Percentiles rank a stretch among this genome's conserved stretches.
These are phyloP conservation scores for Andrena dorsata DNA, from an alignment of 2,888 invertebrate species.

Conservation along the genomic window DNA sequence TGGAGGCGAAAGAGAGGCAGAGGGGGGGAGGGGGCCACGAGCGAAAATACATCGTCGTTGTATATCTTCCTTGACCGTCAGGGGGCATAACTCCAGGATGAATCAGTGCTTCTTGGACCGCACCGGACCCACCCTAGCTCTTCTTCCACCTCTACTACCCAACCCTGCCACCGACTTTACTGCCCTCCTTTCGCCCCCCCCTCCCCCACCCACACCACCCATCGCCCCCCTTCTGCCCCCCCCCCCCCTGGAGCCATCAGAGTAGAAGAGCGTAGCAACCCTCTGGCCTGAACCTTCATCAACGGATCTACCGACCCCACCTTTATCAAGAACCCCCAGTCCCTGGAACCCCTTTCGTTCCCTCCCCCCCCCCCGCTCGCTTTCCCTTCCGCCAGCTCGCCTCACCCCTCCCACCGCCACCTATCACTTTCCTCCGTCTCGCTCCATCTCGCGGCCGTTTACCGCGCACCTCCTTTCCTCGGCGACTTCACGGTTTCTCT, in stretches of 20 bases:
- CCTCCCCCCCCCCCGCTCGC: constrained; percentile 53
- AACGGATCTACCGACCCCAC: constrained; percentile 83
- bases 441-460: constrained; percentile 30
- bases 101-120: constrained; percentile 84
- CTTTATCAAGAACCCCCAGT: constrained; percentile 79
- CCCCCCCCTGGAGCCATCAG: constrained; percentile 81
- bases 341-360: constrained; percentile 76
- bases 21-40: constrained; percentile 63
- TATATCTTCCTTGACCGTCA: constrained; percentile 79
- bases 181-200: constrained; percentile 65
- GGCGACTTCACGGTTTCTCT: constrained; percentile 66
- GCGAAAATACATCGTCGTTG: constrained; percentile 79
- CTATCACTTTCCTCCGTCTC: constrained; percentile 65
- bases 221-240: constrained; percentile 65
- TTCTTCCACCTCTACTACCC: constrained; percentile 75
- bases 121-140: constrained; percentile 79
- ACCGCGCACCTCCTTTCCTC: constrained; percentile 53
- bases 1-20: constrained; percentile 37
- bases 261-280: constrained; percentile 84
- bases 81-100: constrained; percentile 82
- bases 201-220: constrained; percentile 31
- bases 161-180: constrained; percentile 66
- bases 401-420: constrained; percentile 65
- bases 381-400: constrained; percentile 56
- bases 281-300: constrained; percentile 85